Conservation (phyloP, 2,113 vertebrate species). For the Catharus fuscescens region DNA sequence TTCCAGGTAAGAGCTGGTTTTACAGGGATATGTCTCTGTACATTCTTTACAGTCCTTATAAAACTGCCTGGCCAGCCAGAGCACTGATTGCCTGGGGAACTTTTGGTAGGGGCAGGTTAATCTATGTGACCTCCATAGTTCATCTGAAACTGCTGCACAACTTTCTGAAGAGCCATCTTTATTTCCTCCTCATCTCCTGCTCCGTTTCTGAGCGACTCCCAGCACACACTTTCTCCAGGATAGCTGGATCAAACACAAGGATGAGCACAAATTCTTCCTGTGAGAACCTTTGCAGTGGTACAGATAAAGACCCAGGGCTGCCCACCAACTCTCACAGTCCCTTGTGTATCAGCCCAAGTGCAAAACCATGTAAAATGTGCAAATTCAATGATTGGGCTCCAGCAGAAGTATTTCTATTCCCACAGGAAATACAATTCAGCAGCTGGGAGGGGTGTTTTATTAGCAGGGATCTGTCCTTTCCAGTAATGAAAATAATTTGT, state of each 20-base stretch:
- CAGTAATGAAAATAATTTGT: background rate
- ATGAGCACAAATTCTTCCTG: background rate
- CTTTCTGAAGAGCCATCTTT: constrained; percentile 40
- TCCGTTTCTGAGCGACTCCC: background rate
- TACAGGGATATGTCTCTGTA: constrained; percentile 30
- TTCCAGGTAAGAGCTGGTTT: constrained; percentile 48
- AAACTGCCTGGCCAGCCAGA: constrained; percentile 10
- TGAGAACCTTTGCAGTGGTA: background rate
- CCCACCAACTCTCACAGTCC: background rate
- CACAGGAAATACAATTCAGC: background rate
- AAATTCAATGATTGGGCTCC: background rate
- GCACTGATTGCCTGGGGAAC: constrained; percentile 41
- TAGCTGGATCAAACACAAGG: background rate
- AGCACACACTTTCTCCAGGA: background rate
- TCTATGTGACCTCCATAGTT: constrained; percentile 52
- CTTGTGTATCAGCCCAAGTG: background rate
- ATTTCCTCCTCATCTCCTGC: background rate
- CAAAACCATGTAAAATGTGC: background rate
- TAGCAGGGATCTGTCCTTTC: background rate
- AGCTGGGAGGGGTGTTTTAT: background rate
- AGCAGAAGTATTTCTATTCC: background rate
- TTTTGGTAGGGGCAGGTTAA: constrained; percentile 56
- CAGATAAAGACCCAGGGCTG: background rate
- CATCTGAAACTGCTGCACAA: constrained; percentile 41
- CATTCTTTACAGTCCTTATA: constrained; percentile 59